phyloP scores from a whole-genome alignment of 1,140 invertebrate species.

The Cydia pomonella region DNA sequence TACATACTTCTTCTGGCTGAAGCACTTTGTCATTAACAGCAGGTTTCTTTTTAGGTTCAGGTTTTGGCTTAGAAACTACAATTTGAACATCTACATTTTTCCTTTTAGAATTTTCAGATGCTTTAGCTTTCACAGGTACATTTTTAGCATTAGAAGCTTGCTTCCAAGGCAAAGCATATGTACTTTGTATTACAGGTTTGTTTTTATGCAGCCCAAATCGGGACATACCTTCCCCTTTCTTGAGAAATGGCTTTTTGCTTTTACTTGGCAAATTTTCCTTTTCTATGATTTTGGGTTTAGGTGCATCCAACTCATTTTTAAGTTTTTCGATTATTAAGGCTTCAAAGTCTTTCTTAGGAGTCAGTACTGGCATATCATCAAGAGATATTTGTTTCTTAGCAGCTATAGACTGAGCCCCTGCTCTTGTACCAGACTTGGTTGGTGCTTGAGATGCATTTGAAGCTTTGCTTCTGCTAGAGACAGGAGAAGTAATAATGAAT shows the following conservation, averaged over 20 bases:
- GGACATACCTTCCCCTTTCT: slow-evolving; percentile 65
- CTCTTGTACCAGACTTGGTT: slow-evolving; percentile 27
- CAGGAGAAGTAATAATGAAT: slow-evolving; percentile 56
- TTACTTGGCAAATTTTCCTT: slow-evolving; percentile 32
- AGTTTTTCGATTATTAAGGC: slow-evolving; percentile 63
- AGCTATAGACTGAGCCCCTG: slow-evolving; percentile 20
- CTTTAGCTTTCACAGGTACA: slow-evolving; percentile 34
- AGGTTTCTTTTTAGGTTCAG: slow-evolving; percentile 4
- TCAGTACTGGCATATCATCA: slow-evolving; percentile 73
- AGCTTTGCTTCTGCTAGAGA: slow-evolving; percentile 48
- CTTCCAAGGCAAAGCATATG: slow-evolving; percentile 70
- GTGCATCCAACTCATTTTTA: slow-evolving; percentile 47
- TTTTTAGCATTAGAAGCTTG: slow-evolving; percentile 40
- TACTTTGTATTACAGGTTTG: slow-evolving; percentile 66
- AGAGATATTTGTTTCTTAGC: slow-evolving; percentile 61
- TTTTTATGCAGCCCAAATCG: slow-evolving; percentile 67
- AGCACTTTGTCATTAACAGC: not conserved
- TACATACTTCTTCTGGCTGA: not conserved
- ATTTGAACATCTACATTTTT: slow-evolving; percentile 39
- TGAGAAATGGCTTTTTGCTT: slow-evolving; percentile 62
- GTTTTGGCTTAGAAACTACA: not conserved
- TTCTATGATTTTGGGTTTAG: slow-evolving; percentile 38
- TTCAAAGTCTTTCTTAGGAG: slow-evolving; percentile 74
- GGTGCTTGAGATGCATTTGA: slow-evolving; percentile 33
- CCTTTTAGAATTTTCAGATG: slow-evolving; percentile 36